Base-by-base conservation (phyloP, 2,888 invertebrate species). In the Anorthoa munda region DNA sequence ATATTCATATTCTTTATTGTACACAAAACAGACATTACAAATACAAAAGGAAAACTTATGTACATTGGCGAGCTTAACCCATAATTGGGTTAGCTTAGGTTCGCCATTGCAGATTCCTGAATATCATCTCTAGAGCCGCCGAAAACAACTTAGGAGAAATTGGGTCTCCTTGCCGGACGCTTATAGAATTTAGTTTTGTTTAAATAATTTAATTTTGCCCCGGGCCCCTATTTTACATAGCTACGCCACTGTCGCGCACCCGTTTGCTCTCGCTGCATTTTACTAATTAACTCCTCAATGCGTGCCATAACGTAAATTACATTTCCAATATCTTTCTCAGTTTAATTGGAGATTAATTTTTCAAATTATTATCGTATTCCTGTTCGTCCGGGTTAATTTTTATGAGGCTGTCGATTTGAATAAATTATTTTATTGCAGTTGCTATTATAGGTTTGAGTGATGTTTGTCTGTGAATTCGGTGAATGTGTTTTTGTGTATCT, bases 231-330 rank as follows among this genome's bases (percentile, higher is more conserved):
- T 39, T 39, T 9, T 39, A 39, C 39, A 39, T 39, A 9, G 7
- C 39, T 39, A 39, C 9, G 39, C 39, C 7, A 7, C 39, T 39
- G 39, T 39, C 39, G 60, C 21, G 60, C 9, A 15, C 45, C 15
- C 45, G 86, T 79, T 87, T 77, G 79, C 82, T 87, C 82, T 86
- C 87, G 86, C 86, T 90, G 91, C 91, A 93, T 91, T 93, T 90
- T 87, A 86, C 91, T 93, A 93, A 93, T 94, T 94, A 93, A 92
- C 90, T 89, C 82, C 88, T 86, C 86, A 83, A 82, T 87, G 80
- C 72, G 77, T 75, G 56, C 59, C 70, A 76, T 81, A 72, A 72
- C 68, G 72, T 79, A 77, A 84, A 87, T 84, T 83, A 85, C 79
- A 77, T 73, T 81, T 79, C 65, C 85, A 82, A 82, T 87, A 85